Evolutionary conservation across 2,797 vertebrate genomes (phyloP), one percentile per base, ranked within the genome.

Genomic region (Menidia menidia): DNA sequence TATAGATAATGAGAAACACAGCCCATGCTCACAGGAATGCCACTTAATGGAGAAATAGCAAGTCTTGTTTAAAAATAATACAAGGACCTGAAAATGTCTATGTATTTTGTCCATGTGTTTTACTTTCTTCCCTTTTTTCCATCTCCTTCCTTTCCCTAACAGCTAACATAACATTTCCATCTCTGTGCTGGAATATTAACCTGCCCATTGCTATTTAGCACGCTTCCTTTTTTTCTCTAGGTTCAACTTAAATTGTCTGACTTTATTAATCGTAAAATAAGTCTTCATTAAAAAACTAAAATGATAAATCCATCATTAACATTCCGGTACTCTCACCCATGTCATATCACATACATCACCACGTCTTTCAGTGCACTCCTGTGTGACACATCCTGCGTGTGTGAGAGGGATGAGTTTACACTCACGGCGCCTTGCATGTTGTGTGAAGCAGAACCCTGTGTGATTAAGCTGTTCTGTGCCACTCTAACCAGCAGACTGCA

Each of bases 1-100:
- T 77, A 50, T 51, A 81, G 64, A 80, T 88, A 88, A 89, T 83
- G 84, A 84, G 84, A 83, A 78, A 82, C 64, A 68, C 86, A 90
- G 81, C 58, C 64, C 35, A 39, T 10, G 35, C 35, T 78, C 55
- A 54, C 61, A 73, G 69, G 68, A 78, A 53, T 60, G 42, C 60
- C 39, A 65, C 35, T 75, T 58, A 61, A 69, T 32, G 11, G 51
- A 61, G 41, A 57, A 31, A 43, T 30, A 55, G 47, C 3, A 18
- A 33, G 5, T 65, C 25, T 52, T 18, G 60, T 25, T n/a, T 32
- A 58, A 45, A 62, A 32, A 59, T 13, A 2, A 31, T 43, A 56
- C 33, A 66, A 33, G 47, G 32, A 30, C 41, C 72, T 52, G 64
- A 63, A 61, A 50, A 42, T 48, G 16, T 73, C 52, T 64, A 59